A percentile compares a stretch with the other conserved stretches of the same genome.
These are phyloP conservation scores for Callosobruchus maculatus DNA, from an alignment of 2,888 invertebrate species.

Conservation along the genomic window DNA sequence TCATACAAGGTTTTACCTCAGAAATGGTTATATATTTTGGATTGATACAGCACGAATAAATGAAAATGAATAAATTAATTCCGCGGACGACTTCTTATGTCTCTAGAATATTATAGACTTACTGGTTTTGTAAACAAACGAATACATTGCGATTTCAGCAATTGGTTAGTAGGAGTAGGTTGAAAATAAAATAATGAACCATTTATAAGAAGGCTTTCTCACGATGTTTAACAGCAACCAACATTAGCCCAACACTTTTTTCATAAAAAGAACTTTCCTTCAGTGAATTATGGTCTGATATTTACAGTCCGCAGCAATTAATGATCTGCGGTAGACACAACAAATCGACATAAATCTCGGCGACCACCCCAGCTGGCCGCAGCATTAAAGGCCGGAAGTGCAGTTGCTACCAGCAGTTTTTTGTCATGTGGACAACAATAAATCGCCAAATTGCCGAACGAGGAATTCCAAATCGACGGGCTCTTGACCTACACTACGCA, in stretches of 20 bases:
- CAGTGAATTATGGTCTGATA: background rate
- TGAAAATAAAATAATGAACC: no score
- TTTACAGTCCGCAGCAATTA: background rate
- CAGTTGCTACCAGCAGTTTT: slow-evolving; percentile 5
- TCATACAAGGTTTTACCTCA: no score
- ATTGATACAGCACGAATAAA: no score
- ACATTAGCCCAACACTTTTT: background rate
- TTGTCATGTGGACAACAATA: slow-evolving; percentile 5
- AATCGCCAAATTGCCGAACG: background rate
- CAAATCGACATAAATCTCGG: slow-evolving; percentile 11
- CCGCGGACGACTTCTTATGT: no score
- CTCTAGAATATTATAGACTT: no score
- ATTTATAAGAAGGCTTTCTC: background rate
- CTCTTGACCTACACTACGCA: background rate
- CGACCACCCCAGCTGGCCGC: slow-evolving; percentile 15
- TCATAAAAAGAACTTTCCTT: background rate
- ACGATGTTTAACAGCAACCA: background rate
- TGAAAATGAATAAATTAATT: no score
- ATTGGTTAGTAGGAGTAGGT: no score
- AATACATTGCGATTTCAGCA: no score
- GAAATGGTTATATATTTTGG: no score
- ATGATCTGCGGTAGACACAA: slow-evolving; percentile 16
- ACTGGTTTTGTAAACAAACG: no score
- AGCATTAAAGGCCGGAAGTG: slow-evolving; percentile 13
- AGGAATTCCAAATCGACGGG: background rate